Conservation (phyloP, 2,888 invertebrate genomes). For the Drosophila algonquin region DNA sequence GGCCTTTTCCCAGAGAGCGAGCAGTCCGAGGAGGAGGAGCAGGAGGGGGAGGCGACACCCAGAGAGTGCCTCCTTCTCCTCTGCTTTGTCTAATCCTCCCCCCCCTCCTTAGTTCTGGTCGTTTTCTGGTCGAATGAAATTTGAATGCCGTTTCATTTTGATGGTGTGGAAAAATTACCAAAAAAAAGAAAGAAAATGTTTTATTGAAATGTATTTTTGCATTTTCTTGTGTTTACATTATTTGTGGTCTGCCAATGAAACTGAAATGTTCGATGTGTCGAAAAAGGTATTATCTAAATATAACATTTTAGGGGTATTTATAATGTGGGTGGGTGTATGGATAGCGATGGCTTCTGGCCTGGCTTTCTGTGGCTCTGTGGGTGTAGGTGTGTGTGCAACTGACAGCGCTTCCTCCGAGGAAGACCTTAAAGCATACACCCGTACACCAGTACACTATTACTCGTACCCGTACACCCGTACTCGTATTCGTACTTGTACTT, state of each 20-base stretch:
- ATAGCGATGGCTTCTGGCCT: not conserved
- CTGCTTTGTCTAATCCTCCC: not conserved
- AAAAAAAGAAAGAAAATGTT: slow-evolving; percentile 3
- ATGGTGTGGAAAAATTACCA: slow-evolving; percentile 19
- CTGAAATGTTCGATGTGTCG: slow-evolving; percentile 39
- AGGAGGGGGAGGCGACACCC: not conserved
- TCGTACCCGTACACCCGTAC: too few species aligned
- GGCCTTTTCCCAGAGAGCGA: not conserved
- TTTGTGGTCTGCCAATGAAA: slow-evolving; percentile 32
- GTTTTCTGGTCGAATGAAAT: slow-evolving; percentile 21
- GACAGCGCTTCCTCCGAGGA: slow-evolving; percentile 13
- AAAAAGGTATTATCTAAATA: slow-evolving; percentile 26
- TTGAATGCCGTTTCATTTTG: slow-evolving; percentile 5
- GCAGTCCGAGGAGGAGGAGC: not conserved
- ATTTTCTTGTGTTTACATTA: slow-evolving; percentile 30
- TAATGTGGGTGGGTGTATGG: slow-evolving; percentile 11
- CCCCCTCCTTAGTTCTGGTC: too few species aligned
- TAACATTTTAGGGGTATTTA: slow-evolving; percentile 32
- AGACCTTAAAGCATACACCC: slow-evolving; percentile 28
- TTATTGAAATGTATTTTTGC: not conserved
- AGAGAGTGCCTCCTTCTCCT: not conserved
- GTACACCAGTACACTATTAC: too few species aligned
- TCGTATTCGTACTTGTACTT: not conserved
- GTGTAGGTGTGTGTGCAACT: slow-evolving; percentile 6
- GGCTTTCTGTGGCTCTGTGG: slow-evolving; percentile 2